Evolutionary conservation across 30 jellyfish, hydroid and myxozoan species (phyloP).

Genomic region (Sanderia malayensis): DNA sequence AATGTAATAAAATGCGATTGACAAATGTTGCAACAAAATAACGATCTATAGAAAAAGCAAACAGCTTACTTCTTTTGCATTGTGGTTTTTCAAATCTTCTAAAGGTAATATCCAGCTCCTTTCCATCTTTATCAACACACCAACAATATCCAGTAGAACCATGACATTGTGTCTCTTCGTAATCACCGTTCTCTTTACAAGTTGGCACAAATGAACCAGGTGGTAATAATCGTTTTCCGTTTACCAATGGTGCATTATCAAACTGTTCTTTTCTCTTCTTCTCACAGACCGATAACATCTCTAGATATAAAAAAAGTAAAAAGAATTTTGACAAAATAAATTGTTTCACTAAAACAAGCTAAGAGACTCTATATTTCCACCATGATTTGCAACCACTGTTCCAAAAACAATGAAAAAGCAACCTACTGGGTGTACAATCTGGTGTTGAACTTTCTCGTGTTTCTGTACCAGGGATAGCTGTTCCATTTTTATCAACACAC

Average conservation of each 20-base stretch:
- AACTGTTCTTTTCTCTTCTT: not conserved
- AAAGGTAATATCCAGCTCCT: conserved; percentile 47
- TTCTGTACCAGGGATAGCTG: conserved; percentile 38
- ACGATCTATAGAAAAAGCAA: too few species aligned
- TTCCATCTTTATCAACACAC: conserved; percentile 80
- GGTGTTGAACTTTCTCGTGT: conserved; percentile 47
- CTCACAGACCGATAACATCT: not conserved
- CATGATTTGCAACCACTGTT: too few species aligned
- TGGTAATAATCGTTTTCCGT: not conserved
- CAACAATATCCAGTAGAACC: conserved; percentile 91
- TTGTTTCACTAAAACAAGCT: too few species aligned
- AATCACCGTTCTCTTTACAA: conserved; percentile 76
- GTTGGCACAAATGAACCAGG: conserved; percentile 73
- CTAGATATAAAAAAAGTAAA: not conserved
- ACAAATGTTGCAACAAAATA: too few species aligned
- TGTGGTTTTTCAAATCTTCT: conserved; percentile 46
- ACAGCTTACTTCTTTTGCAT: conserved; percentile 19
- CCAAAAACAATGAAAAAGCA: too few species aligned
- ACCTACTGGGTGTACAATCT: conserved; percentile 53
- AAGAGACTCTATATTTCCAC: too few species aligned
- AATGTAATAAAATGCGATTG: too few species aligned
- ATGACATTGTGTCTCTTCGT: conserved; percentile 76
- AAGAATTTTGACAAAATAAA: too few species aligned
- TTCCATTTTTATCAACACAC: conserved; percentile 60
- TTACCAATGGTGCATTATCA: not conserved